phyloP scores from a whole-genome alignment of 2,797 vertebrate species.

The Threskiornis aethiopicus region DNA sequence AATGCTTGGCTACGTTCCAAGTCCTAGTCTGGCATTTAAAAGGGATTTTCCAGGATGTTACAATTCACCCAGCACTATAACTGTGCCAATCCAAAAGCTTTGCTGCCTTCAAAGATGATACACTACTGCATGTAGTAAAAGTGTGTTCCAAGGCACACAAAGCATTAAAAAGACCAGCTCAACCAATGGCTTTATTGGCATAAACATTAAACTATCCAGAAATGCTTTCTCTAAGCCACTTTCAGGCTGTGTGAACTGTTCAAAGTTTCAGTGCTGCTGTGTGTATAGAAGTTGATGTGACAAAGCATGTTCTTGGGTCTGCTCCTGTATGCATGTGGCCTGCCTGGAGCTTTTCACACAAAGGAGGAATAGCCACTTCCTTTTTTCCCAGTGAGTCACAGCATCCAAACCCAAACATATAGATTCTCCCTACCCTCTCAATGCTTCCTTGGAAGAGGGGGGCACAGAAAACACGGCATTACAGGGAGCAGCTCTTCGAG shows the following conservation, averaged over 20 bases:
- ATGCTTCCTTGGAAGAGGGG: neutral
- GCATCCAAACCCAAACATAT: neutral
- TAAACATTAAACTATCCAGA: neutral
- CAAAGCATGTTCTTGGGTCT: neutral
- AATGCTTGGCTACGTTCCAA: conserved; percentile 46
- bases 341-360: neutral
- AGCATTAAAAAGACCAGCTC: neutral
- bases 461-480: neutral
- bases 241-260: neutral
- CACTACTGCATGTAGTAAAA: neutral
- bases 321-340: neutral
- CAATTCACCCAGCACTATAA: conserved; percentile 26
- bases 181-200: neutral
- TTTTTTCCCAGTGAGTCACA: neutral
- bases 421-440: neutral
- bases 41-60: conserved; percentile 66
- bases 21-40: conserved; percentile 54
- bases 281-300: neutral
- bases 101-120: conserved; percentile 46
- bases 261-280: neutral
- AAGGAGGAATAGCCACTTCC: neutral
- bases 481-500: neutral
- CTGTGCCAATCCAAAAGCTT: conserved; percentile 43
- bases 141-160: conserved; percentile 1
- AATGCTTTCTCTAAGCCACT: neutral